Conservation (phyloP, 2,888 invertebrate species). For the Cosmorhoe ocellata region DNA sequence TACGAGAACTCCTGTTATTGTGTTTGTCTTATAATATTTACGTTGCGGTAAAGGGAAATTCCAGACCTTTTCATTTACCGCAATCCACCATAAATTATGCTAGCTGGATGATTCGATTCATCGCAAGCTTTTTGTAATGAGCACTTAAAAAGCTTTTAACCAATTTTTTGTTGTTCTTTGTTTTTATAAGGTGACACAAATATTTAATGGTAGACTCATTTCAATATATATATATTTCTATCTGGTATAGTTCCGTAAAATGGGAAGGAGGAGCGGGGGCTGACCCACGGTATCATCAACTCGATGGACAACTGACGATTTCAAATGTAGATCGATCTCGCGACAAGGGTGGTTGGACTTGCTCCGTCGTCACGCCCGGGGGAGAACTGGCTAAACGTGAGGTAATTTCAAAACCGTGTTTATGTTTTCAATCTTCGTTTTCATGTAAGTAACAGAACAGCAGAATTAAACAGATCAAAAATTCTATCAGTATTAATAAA, state of each 20-base stretch:
- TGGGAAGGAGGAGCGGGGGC: slow-evolving; percentile 84
- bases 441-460: slow-evolving; percentile 2
- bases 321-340: slow-evolving; percentile 84
- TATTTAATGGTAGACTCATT: not conserved
- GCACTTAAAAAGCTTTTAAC: not conserved
- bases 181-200: not conserved
- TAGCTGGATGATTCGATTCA: too few relatives aligned
- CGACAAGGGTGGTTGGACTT: slow-evolving; percentile 91
- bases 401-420: slow-evolving; percentile 56
- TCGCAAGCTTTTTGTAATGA: slow-evolving; percentile 9
- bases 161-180: not conserved
- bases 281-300: slow-evolving; percentile 75
- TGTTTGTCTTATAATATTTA: slow-evolving; percentile 40
- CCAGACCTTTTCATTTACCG: not conserved
- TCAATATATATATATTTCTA: too few relatives aligned
- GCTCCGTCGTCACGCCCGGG: slow-evolving; percentile 88
- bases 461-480: slow-evolving; percentile 2
- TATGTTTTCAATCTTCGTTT: slow-evolving; percentile 5
- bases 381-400: slow-evolving; percentile 90
- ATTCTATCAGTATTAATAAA: slow-evolving; percentile 11
- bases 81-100: too few relatives aligned
- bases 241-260: slow-evolving; percentile 74
- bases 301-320: slow-evolving; percentile 84
- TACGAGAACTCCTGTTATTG: slow-evolving; percentile 36
- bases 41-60: slow-evolving; percentile 22